These are phyloP conservation scores for Erebia palarica DNA, from an alignment of 2,888 invertebrate species.

Conservation along the genomic window DNA sequence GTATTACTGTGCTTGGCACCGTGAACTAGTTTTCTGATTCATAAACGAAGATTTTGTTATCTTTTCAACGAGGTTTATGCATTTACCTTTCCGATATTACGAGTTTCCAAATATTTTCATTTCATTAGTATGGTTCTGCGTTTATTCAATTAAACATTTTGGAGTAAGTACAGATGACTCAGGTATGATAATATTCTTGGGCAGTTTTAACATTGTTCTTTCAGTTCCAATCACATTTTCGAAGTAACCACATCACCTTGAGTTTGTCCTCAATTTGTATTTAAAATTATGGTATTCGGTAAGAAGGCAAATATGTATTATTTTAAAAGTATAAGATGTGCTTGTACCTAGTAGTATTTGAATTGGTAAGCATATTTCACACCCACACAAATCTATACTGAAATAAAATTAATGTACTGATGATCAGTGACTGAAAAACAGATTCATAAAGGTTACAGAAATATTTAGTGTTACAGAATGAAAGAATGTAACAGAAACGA, in stretches of 20 bases:
- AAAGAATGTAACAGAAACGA: no score
- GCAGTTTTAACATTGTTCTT: not conserved
- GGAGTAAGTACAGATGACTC: not conserved
- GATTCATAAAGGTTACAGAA: no score
- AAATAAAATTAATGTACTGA: no score
- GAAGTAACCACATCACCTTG: not conserved
- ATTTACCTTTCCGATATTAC: not conserved
- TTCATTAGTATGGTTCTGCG: constrained; percentile 13
- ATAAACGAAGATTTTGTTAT: not conserved
- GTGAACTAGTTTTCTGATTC: not conserved
- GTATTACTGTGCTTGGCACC: no score
- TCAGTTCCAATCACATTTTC: constrained; percentile 1
- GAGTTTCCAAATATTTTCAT: constrained; percentile 24
- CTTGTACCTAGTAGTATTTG: no score
- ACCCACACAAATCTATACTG: no score
- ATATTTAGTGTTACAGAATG: no score
- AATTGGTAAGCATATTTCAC: no score
- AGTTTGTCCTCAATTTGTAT: not conserved
- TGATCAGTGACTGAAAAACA: no score
- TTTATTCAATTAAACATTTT: constrained; percentile 10
- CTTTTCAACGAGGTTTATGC: not conserved
- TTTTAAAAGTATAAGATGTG: no score
- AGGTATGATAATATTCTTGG: not conserved
- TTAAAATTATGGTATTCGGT: not conserved
- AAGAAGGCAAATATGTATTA: not conserved